These are phyloP conservation scores for Dendrocincla fuliginosa DNA, from an alignment of 2,797 vertebrate species.

Conservation along the genomic window DNA sequence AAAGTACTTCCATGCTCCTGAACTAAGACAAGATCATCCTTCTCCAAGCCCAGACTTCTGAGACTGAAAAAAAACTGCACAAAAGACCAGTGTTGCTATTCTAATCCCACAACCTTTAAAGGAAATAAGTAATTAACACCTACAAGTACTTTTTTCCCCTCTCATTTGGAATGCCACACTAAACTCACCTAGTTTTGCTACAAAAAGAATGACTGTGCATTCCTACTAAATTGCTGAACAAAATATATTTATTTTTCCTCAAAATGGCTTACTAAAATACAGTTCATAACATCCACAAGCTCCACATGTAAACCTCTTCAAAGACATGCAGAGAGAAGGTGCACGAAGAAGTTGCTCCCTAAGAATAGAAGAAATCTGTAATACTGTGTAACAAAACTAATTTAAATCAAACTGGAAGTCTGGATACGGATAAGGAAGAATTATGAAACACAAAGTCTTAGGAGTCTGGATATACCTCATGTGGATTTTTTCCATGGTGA, in stretches of 20 bases:
- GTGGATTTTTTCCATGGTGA: conserved; percentile 46
- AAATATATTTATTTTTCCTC: neutral
- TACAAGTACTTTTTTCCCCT: neutral
- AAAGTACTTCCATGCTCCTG: accelerated
- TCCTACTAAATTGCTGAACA: neutral
- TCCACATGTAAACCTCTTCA: neutral
- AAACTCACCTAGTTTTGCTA: neutral
- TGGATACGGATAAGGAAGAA: neutral
- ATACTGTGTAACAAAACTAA: neutral
- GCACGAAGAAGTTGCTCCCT: neutral
- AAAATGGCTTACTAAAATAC: neutral
- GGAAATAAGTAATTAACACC: neutral
- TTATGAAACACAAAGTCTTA: neutral
- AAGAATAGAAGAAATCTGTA: neutral
- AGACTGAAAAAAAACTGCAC: neutral
- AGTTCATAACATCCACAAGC: neutral
- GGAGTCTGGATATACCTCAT: neutral
- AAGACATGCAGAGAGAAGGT: neutral
- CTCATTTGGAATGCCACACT: neutral
- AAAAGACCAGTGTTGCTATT: neutral
- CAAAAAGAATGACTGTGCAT: neutral
- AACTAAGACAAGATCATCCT: neutral
- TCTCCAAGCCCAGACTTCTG: neutral
- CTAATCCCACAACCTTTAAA: neutral
- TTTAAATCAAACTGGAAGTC: conserved; percentile 18